phyloP scores from a whole-genome alignment of 2,888 invertebrate genomes.

The Andrena praecox region DNA sequence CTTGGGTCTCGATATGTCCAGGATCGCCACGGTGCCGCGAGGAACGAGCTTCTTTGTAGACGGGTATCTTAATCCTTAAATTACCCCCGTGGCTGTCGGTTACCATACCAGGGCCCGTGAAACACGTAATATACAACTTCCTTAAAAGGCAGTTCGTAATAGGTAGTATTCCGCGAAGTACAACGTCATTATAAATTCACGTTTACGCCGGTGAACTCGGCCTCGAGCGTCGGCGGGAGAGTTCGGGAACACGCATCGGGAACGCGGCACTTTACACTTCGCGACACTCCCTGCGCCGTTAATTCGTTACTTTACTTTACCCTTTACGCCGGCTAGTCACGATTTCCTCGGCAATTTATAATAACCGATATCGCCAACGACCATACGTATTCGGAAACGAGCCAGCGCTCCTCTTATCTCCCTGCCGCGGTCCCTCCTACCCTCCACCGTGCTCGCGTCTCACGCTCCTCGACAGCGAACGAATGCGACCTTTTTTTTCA shows the following conservation, averaged over 20 bases:
- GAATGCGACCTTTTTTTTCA: too few relatives aligned
- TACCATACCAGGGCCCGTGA: slow-evolving; percentile 53
- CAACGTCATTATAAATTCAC: slow-evolving; percentile 74
- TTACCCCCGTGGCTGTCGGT: slow-evolving; percentile 40
- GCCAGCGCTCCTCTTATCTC: slow-evolving; percentile 62
- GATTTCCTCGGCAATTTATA: slow-evolving; percentile 73
- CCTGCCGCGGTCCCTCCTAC: neutral
- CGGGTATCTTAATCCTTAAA: slow-evolving; percentile 59
- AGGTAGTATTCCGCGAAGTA: slow-evolving; percentile 66
- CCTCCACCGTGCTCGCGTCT: neutral
- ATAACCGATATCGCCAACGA: slow-evolving; percentile 75
- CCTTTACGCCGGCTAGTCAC: slow-evolving; percentile 73
- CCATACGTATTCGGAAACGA: slow-evolving; percentile 75
- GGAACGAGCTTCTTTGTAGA: slow-evolving; percentile 47
- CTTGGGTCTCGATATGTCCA: neutral
- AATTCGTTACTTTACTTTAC: slow-evolving; percentile 76
- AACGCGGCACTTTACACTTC: slow-evolving; percentile 73
- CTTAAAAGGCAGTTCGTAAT: slow-evolving; percentile 70
- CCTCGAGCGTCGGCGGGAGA: slow-evolving; percentile 35
- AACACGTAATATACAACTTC: slow-evolving; percentile 70
- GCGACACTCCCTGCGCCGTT: slow-evolving; percentile 75
- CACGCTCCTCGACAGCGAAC: neutral
- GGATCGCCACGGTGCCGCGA: neutral
- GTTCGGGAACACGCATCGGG: slow-evolving; percentile 59
- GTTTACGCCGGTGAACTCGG: slow-evolving; percentile 53